Evolutionary conservation across 92 coral and sea anemone species (phyloP), one percentile per base, ranked within the genome.

Genomic region (Epizoanthus scotinus): DNA sequence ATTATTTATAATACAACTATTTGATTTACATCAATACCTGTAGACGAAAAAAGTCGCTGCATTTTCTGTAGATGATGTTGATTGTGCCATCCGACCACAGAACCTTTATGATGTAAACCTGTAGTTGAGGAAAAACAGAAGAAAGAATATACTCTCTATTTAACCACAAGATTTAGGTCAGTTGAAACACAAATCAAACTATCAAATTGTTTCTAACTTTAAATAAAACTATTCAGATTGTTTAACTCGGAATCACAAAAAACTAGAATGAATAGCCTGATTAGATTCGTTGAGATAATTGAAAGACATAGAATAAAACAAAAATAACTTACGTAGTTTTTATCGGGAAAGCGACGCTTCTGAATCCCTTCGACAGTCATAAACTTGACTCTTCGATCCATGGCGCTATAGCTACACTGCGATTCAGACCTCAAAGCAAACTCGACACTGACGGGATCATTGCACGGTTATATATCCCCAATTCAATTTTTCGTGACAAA

Each of bases 1-100:
- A 47, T 9, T 10, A 47, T 10, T 10, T 47, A 47, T 47, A 47
- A 47, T 13, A 47, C 15, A 47, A 47, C 13, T 47, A 47, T 47
- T 47, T 47, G 9, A 2, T 10, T 15, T 47, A 10, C 50, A 47
- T 9, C 52, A 47, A 19, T 71, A 88, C 91, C 91, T 84, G 91
- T 28, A 88, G 77, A 52, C 34, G 71, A 54, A 88, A 88, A 52
- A 88, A 88, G 72, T 88, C 88, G 38, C 88, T 79, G 70, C 88
- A 84, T 27, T 85, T 86, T 52, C 91, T 84, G 86, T 88, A 88
- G 25, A 84, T 73, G 20, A 88, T 88, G 56, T 88, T 88, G 22
- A 88, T 84, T 17, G 77, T 88, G 21, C 91, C 91, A 38, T 88
- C 88, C 25, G 86, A 88, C 91, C 91, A 88, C 57, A 88, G 71